Evolutionary conservation across 2,113 vertebrate genomes (phyloP).

Genomic region (Lonchura striata): DNA sequence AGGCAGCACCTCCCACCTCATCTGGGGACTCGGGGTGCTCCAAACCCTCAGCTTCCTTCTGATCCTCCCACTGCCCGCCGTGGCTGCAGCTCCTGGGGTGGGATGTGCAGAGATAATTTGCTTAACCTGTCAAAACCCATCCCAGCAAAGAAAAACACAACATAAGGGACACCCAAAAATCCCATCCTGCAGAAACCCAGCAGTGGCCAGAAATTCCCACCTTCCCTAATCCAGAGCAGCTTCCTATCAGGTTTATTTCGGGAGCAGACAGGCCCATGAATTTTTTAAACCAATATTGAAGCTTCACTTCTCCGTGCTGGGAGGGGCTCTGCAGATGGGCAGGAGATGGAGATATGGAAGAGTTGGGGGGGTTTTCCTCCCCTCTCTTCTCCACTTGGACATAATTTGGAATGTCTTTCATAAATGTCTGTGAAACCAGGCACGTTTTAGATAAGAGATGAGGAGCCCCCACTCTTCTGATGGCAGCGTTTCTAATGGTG

Average conservation of each 20-base stretch:
- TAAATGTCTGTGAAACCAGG: not conserved
- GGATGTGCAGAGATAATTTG: fast-evolving
- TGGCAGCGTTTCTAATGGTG: not conserved
- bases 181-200: not conserved
- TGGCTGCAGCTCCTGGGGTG: not conserved
- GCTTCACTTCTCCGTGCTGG: fast-evolving
- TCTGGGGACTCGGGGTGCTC: not conserved
- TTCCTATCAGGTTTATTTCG: not conserved
- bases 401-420: not conserved
- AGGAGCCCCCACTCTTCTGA: not conserved
- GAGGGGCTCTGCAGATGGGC: not conserved
- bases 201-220: not conserved
- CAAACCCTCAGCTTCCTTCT: not conserved
- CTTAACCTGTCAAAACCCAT: not conserved
- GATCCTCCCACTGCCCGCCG: not conserved
- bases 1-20: not conserved
- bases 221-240: not conserved
- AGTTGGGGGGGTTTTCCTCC: not conserved
- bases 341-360: not conserved
- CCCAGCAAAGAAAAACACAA: fast-evolving
- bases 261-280: not conserved
- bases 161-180: not conserved
- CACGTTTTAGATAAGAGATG: not conserved
- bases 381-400: not conserved
- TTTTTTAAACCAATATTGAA: not conserved